These are phyloP conservation scores for Scaptomyza polygonia DNA, from an alignment of 2,888 invertebrate genomes.

Conservation along the genomic window DNA sequence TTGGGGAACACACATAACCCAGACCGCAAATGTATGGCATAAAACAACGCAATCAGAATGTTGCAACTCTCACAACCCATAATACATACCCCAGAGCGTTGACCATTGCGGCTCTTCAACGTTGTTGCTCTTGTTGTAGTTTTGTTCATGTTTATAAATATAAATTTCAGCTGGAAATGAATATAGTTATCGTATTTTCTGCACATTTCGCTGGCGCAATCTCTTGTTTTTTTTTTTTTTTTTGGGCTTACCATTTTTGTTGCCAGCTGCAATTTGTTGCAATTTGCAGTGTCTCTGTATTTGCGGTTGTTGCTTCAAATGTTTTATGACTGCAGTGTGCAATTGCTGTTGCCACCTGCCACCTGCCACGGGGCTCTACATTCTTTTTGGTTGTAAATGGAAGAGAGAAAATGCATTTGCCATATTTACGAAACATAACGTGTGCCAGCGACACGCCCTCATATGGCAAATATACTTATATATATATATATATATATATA, in stretches of 20 bases:
- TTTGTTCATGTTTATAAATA: slow-evolving; percentile 61
- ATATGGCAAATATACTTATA: slow-evolving; percentile 3
- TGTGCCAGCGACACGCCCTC: slow-evolving; percentile 49
- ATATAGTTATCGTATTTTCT: slow-evolving; percentile 49
- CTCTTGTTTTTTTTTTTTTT: slow-evolving; percentile 12
- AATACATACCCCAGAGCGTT: slow-evolving; percentile 13
- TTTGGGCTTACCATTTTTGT: slow-evolving; percentile 14
- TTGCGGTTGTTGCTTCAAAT: slow-evolving; percentile 64
- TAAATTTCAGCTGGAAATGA: slow-evolving; percentile 47
- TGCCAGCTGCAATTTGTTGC: slow-evolving; percentile 70
- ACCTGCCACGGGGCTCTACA: slow-evolving; percentile 2
- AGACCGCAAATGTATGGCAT: slow-evolving; percentile 45
- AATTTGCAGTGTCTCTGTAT: slow-evolving; percentile 57
- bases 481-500: no score
- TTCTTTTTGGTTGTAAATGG: slow-evolving; percentile 12
- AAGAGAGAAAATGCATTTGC: slow-evolving; percentile 66
- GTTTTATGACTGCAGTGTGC: slow-evolving; percentile 69
- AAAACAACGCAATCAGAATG: slow-evolving; percentile 62
- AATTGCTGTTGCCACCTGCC: slow-evolving; percentile 26
- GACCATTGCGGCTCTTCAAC: slow-evolving; percentile 40
- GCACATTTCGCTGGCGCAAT: slow-evolving; percentile 40
- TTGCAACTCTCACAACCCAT: slow-evolving; percentile 19
- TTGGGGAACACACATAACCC: slow-evolving; percentile 16
- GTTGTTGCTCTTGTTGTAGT: slow-evolving; percentile 11
- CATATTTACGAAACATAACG: slow-evolving; percentile 67